These are phyloP conservation scores for Hyla sarda DNA, from an alignment of 2,113 vertebrate species.

Conservation along the genomic window DNA sequence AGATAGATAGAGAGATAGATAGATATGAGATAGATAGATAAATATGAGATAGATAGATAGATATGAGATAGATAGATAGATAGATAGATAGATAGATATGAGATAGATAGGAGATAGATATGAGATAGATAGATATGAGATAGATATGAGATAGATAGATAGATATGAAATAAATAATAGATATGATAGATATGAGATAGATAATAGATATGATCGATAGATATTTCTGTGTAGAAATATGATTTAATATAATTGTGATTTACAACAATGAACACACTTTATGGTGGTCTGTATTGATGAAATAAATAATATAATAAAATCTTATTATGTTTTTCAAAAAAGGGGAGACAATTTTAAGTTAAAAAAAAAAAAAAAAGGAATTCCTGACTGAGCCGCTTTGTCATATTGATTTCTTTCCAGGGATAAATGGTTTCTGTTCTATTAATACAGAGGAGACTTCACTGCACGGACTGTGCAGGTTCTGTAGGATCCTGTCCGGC, in stretches of 20 bases:
- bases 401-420: slow-evolving; percentile 83
- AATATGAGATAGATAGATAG: no score
- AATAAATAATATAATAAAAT: slow-evolving; percentile 62
- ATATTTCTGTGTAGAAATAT: neutral
- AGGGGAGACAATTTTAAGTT: slow-evolving; percentile 69
- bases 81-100: no score
- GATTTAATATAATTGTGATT: neutral
- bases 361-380: slow-evolving; percentile 64
- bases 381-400: slow-evolving; percentile 77
- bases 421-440: slow-evolving; percentile 88
- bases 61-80: no score
- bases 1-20: neutral
- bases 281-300: slow-evolving; percentile 62
- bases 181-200: neutral
- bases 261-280: neutral
- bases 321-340: slow-evolving; percentile 71
- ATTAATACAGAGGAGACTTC: slow-evolving; percentile 91
- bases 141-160: neutral
- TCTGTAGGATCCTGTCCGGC: slow-evolving; percentile 73
- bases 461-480: slow-evolving; percentile 82
- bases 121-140: no score
- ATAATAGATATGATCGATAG: neutral
- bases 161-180: neutral
- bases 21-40: slow-evolving; percentile 6
- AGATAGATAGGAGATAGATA: no score